Percentiles rank a stretch among this genome's conserved stretches.
Evolutionary conservation across 2,888 invertebrate genomes (phyloP).

Genomic region (Hyposoter dolosus): DNA sequence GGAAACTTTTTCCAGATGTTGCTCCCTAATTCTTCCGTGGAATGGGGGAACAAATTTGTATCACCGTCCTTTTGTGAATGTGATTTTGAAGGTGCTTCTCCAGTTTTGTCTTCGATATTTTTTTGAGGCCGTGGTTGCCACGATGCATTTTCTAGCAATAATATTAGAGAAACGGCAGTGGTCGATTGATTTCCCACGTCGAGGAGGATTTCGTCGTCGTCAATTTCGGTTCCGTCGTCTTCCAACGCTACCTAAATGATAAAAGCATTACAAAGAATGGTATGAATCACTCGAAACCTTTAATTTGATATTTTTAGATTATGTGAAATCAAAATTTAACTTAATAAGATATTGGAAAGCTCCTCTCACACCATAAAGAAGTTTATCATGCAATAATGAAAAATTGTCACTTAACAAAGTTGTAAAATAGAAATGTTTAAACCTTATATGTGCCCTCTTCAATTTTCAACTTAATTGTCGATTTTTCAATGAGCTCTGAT

Average conservation of each 20-base stretch:
- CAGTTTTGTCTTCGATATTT: too few relatives aligned
- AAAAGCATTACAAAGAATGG: background rate
- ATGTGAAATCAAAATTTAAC: too few relatives aligned
- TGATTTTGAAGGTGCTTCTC: too few relatives aligned
- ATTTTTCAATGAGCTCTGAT: slow-evolving; percentile 27
- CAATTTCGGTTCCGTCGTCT: slow-evolving; percentile 55
- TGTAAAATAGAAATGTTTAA: slow-evolving; percentile 1
- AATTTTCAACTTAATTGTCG: too few relatives aligned
- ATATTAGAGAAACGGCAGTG: background rate
- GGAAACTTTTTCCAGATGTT: slow-evolving; percentile 46
- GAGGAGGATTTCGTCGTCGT: slow-evolving; percentile 57
- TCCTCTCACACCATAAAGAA: background rate
- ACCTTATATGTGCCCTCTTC: slow-evolving; percentile 39
- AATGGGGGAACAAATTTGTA: too few relatives aligned
- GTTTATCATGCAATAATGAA: background rate
- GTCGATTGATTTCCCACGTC: slow-evolving; percentile 32
- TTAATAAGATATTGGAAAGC: background rate
- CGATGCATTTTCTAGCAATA: background rate
- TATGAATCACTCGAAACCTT: too few relatives aligned
- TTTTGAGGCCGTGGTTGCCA: background rate
- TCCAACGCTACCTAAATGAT: slow-evolving; percentile 46
- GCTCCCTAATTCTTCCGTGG: background rate
- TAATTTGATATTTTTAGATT: too few relatives aligned
- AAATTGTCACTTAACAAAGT: slow-evolving; percentile 3
- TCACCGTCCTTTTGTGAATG: too few relatives aligned